phyloP scores from a whole-genome alignment of 2,888 invertebrate genomes.

The Tipula vernalis region DNA sequence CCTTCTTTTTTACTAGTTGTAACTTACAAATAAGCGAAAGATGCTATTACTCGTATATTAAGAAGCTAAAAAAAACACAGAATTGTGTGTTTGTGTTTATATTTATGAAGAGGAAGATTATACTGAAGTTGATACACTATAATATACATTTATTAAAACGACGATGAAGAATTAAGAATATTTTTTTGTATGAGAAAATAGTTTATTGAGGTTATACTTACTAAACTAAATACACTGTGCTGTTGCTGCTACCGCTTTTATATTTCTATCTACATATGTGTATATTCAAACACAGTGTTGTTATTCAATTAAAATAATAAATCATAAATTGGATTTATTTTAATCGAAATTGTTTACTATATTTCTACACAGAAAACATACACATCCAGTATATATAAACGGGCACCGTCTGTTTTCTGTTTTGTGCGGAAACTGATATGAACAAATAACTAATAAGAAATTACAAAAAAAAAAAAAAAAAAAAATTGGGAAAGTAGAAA shows the following conservation, averaged over 20 bases:
- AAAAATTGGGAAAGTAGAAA: not conserved
- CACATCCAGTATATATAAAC: not conserved
- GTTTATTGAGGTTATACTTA: not conserved
- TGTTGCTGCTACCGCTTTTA: not conserved
- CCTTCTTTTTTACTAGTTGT: not conserved
- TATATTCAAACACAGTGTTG: not conserved
- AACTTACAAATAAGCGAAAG: not conserved
- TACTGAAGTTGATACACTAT: not conserved
- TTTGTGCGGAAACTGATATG: not conserved
- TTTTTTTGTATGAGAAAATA: not conserved
- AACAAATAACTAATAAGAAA: not conserved
- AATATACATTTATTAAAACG: not conserved
- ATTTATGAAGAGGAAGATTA: not conserved
- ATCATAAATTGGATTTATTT: conserved; percentile 4
- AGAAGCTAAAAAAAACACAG: not conserved
- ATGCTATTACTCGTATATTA: not conserved
- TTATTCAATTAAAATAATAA: conserved; percentile 4
- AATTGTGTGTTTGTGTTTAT: not conserved
- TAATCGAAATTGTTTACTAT: not conserved
- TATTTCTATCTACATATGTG: not conserved
- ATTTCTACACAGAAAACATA: not conserved
- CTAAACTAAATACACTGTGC: not conserved
- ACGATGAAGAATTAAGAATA: not conserved
- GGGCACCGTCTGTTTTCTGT: not conserved
- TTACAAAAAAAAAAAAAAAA: not conserved